Base-by-base conservation (phyloP, 2,797 vertebrate genomes). In the Enteromius thamalakanensis region DNA sequence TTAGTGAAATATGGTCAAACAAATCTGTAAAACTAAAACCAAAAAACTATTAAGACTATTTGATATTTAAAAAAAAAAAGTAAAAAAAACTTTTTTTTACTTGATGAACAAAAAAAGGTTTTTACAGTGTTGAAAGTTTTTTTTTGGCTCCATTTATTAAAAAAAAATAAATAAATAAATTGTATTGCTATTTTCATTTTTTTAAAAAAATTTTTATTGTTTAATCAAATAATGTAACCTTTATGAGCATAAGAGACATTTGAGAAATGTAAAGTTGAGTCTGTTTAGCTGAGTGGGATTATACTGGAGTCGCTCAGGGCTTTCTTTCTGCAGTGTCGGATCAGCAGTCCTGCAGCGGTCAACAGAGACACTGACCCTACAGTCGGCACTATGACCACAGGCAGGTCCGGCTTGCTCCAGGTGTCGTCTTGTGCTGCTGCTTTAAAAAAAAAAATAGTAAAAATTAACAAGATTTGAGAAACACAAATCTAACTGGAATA, bases 311-410 rank as follows among this genome's bases (percentile, higher is more conserved):
- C 1, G 21, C 19, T 42, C n/a, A 11, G 65, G 42, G 11, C 17
- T 74, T 76, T 40, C 34, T 40, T 81, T 51, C 75, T 76, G 49
- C 47, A 75, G 47, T 69, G 17, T 45, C 51, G 74, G 10, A 84
- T 47, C 40, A 86, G 29, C 34, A 84, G 26, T 14, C 15, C 60
- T 14, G 64, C 51, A 37, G 42, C 53, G 1, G 84, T 79, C 81
- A 85, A 23, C n/a, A 87, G 51, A 0, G 84, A 84, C 32, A 81
- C 19, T 1, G 55, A 86, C 19, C 79, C 69, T 55, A 21, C 69
- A 7, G 68, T 42, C 12, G 84, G 79, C 70, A 85, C 1, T 3
- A 81, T 47, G 62, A 15, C 26, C 2, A 29, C n/a, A 3, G 74
- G n/a, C 72, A 85, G 37, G 23, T 67, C 19, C 12, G 55, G 17